Conservation (phyloP, 2,888 invertebrate species). For the Aporophyla nigra region DNA sequence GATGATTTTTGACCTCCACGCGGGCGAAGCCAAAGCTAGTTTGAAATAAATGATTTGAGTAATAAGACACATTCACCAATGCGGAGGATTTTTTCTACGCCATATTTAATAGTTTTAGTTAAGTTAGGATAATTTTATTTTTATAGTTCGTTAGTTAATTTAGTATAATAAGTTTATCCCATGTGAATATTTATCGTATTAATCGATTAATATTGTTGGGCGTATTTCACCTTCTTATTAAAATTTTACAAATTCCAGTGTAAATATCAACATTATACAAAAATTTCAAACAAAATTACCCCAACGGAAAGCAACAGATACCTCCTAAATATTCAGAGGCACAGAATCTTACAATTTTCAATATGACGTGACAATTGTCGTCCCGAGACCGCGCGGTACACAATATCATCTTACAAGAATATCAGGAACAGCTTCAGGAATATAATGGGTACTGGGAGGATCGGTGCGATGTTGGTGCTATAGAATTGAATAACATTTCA, state of each 20-base stretch:
- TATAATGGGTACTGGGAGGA: constrained; percentile 21
- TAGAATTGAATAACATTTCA: constrained; percentile 29
- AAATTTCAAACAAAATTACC: background rate
- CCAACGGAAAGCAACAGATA: constrained; percentile 32
- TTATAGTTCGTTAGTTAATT: background rate
- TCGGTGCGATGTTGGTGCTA: constrained; percentile 1
- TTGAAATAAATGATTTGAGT: no score
- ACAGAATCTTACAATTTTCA: constrained; percentile 26
- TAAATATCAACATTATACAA: background rate
- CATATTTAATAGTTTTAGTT: no score
- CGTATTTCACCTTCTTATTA: background rate
- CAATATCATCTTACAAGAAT: constrained; percentile 41
- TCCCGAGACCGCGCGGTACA: constrained; percentile 27
- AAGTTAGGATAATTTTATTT: background rate
- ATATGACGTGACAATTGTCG: constrained; percentile 38
- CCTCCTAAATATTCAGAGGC: constrained; percentile 23
- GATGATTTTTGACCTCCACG: no score
- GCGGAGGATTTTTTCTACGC: no score
- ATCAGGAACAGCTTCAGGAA: constrained; percentile 38
- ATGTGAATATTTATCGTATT: background rate
- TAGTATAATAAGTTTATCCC: background rate
- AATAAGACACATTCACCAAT: no score
- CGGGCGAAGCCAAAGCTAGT: no score
- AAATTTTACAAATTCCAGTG: background rate
- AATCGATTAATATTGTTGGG: background rate